Conservation (phyloP, 64 coral and sea anemone genomes). For the Stylophora pistillata region DNA sequence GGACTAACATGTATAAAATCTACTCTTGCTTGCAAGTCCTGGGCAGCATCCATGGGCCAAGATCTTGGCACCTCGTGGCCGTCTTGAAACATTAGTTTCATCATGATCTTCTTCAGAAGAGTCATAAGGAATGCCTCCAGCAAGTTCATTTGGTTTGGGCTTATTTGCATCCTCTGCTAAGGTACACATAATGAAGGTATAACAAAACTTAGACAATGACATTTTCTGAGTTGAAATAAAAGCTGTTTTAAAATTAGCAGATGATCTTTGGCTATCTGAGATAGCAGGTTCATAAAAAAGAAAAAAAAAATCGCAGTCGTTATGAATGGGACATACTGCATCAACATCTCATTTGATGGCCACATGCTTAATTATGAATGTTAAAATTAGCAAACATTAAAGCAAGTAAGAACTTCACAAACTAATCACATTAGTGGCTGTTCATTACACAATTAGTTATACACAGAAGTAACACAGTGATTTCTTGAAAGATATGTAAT, state of each 20-base stretch:
- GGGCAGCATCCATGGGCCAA: constrained; percentile 66
- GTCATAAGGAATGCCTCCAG: constrained; percentile 27
- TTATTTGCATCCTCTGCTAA: constrained; percentile 61
- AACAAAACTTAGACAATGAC: constrained; percentile 69
- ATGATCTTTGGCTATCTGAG: not conserved
- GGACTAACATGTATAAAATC: constrained; percentile 45
- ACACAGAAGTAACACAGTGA: too few relatives aligned
- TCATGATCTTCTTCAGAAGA: constrained; percentile 34
- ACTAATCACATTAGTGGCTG: too few relatives aligned
- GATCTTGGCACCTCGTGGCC: constrained; percentile 62
- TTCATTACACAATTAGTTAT: too few relatives aligned
- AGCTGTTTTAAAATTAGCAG: not conserved
- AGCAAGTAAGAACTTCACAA: too few relatives aligned
- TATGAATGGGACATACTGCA: too few relatives aligned
- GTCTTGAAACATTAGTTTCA: constrained; percentile 19
- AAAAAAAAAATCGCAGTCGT: too few relatives aligned
- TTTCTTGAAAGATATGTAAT: too few relatives aligned
- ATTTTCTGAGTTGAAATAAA: not conserved
- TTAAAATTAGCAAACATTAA: too few relatives aligned
- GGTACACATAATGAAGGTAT: constrained; percentile 75
- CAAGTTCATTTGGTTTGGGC: constrained; percentile 24
- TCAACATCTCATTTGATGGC: too few relatives aligned
- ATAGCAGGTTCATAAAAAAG: too few relatives aligned
- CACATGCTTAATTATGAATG: too few relatives aligned
- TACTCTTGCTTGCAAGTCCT: constrained; percentile 55